Evolutionary conservation across 2,888 invertebrate genomes (phyloP).

Genomic region (Agonopterix alstromeriana): DNA sequence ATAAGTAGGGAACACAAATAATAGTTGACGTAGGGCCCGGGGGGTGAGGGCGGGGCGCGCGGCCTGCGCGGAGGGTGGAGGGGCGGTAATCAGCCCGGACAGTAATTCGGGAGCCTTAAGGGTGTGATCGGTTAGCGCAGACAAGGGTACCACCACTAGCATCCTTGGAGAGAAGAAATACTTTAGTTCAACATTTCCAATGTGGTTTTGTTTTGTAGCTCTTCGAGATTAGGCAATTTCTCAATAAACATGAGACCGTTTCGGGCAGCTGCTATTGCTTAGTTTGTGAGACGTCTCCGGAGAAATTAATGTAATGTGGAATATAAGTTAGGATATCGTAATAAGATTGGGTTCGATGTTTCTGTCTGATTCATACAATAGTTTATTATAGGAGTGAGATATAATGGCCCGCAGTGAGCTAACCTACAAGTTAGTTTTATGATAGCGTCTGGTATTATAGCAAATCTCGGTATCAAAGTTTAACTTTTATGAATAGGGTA

Average conservation of each 20-base stretch:
- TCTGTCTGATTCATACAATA: conserved; percentile 50
- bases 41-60: conserved; percentile 33
- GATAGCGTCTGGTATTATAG: no score
- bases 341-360: conserved; percentile 60
- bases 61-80: conserved; percentile 29
- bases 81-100: conserved; percentile 69
- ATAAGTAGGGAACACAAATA: conserved; percentile 73
- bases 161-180: conserved; percentile 73
- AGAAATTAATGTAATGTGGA: conserved; percentile 71
- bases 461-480: no score
- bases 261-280: conserved; percentile 64
- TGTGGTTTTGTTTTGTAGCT: conserved; percentile 75
- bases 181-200: conserved; percentile 72
- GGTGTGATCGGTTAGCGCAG: conserved; percentile 73
- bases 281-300: conserved; percentile 66
- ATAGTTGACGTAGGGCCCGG: conserved; percentile 62
- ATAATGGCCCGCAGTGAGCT: conserved; percentile 28
- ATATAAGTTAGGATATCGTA: conserved; percentile 57
- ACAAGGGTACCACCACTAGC: conserved; percentile 68
- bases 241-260: conserved; percentile 67
- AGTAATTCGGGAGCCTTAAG: conserved; percentile 74
- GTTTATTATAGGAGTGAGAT: conserved; percentile 39
- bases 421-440: no score
- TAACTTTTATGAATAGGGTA: no score
- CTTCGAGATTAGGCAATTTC: conserved; percentile 73